Base-by-base conservation (phyloP, 2,888 invertebrate genomes). In the Hipparchia sbordonii region DNA sequence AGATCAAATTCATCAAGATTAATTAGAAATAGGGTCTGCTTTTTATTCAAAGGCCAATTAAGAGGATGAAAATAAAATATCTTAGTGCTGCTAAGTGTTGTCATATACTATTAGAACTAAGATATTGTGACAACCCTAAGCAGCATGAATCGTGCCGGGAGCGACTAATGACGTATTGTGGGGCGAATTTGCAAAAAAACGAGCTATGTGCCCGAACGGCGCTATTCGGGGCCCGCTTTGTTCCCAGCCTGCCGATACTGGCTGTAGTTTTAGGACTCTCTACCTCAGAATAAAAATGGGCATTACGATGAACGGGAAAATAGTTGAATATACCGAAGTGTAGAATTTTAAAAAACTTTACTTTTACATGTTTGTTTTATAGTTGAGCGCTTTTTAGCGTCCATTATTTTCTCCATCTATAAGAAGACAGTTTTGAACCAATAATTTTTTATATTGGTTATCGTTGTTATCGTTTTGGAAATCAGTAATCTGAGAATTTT, bases 171-270 rank as follows among this genome's bases (percentile, higher is more conserved):
- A 77, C 76, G 76, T 72, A 77, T 76, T 76, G 77, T 79, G 73
- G 39, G 69, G 71, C 74, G 74, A 78, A 79, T 81, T 79, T 76
- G 79, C 80, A 82, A 83, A 86, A 87, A 87, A 87, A 85, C 83
- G 83, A 85, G 81, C 84, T 84, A 85, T 84, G 80, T 82, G 72
- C 78, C 79, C 68, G 78, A 78, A 75, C 75, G 77, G 76, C 74
- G 78, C 77, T 76, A 72, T 10, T 68, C 76, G 68, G 68, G 74
- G 72, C 46, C 48, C 77, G 84, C 81, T 85, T 88, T 86, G 84
- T 87, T 83, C 81, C 57, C 57, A 7, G 8, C 79, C 75, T 45
- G 13, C 57, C 62, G 68, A 59, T 52, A 45, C 65, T 57, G 23
- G 9, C 48, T 60, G 63, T 23, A 8, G 54, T 7, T 61, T 61